Evolutionary conservation across 2,888 invertebrate genomes (phyloP).

Genomic region (Amiota communis): DNA sequence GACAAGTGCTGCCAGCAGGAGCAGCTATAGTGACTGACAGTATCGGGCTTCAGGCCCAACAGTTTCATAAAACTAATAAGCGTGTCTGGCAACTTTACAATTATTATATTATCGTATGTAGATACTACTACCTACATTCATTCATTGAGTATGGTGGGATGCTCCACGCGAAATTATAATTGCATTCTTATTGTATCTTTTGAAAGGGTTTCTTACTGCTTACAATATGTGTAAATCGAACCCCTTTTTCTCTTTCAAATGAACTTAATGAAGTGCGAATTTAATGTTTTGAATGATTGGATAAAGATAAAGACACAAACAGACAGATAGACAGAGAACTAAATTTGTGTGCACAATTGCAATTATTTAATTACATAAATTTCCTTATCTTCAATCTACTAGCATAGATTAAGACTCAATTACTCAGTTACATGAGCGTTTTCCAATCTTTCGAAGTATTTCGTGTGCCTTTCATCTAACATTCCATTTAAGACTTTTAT

Average conservation of each 20-base stretch:
- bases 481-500: constrained; percentile 13
- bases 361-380: constrained; percentile 9
- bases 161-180: too few species aligned
- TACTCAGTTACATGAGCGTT: neutral
- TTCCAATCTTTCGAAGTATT: constrained; percentile 39
- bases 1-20: neutral
- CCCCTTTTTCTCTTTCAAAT: neutral
- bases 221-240: too few species aligned
- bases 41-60: too few species aligned
- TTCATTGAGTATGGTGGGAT: too few species aligned
- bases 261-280: constrained; percentile 50
- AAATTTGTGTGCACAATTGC: neutral
- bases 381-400: neutral
- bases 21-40: neutral
- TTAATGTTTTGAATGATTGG: constrained; percentile 38
- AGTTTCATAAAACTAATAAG: constrained; percentile 59
- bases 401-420: neutral
- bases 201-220: neutral
- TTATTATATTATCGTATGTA: too few species aligned
- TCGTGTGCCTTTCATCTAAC: constrained; percentile 38
- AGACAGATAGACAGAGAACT: neutral
- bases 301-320: neutral
- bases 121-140: too few species aligned
- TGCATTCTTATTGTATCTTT: constrained; percentile 1
- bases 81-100: constrained; percentile 47